phyloP scores from a whole-genome alignment of 1,140 invertebrate species.

The Euura saliciscinereae region DNA sequence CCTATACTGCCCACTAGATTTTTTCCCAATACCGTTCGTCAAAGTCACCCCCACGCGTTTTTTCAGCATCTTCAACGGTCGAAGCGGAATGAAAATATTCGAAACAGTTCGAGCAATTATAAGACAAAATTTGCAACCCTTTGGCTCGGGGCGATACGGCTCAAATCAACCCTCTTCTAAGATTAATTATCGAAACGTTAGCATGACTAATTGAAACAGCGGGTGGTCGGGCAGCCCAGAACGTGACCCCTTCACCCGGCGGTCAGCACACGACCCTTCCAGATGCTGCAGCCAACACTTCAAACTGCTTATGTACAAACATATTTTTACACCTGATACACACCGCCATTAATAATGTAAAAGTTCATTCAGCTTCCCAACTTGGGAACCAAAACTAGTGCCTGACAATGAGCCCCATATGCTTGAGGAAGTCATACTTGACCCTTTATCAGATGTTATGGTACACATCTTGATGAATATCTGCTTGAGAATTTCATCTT shows the following conservation, averaged over 20 bases:
- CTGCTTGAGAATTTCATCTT: too few relatives aligned
- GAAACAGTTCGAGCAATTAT: background rate
- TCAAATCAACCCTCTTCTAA: background rate
- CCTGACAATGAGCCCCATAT: too few relatives aligned
- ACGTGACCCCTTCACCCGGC: background rate
- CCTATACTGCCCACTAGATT: background rate
- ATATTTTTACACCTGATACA: background rate
- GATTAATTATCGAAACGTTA: constrained; percentile 3
- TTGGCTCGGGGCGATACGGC: background rate
- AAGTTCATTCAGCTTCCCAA: background rate
- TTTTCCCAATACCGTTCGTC: too few relatives aligned
- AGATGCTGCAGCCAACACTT: background rate
- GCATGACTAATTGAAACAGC: constrained; percentile 3
- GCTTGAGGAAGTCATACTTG: too few relatives aligned
- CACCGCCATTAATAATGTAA: background rate
- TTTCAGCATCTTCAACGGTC: too few relatives aligned
- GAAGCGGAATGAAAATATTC: background rate
- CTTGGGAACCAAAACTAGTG: too few relatives aligned
- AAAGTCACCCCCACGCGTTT: too few relatives aligned
- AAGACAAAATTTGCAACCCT: background rate
- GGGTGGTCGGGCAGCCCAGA: background rate
- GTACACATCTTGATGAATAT: too few relatives aligned
- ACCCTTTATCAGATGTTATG: too few relatives aligned
- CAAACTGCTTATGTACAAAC: background rate
- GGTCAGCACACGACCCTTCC: background rate